Conservation (phyloP, 2,113 vertebrate species). For the Rhadina sibilatrix region DNA sequence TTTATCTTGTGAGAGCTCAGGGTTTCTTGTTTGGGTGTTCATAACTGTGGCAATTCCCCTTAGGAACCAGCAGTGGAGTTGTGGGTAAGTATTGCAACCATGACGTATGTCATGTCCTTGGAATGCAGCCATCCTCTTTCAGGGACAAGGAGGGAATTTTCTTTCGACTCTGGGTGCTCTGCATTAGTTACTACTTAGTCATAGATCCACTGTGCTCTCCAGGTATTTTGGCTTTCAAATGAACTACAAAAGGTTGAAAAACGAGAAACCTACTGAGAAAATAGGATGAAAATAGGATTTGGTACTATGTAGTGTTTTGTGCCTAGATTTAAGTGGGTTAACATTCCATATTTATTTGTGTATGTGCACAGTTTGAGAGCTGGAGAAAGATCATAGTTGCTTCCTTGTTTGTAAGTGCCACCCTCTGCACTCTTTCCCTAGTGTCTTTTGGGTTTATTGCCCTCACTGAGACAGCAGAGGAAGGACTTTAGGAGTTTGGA, state of each 20-base stretch:
- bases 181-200: background rate
- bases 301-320: background rate
- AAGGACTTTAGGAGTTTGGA: background rate
- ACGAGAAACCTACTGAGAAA: background rate
- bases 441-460: background rate
- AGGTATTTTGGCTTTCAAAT: background rate
- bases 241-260: background rate
- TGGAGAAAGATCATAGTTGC: background rate
- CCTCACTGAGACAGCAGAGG: background rate
- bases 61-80: background rate
- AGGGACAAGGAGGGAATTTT: background rate
- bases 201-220: background rate
- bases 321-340: background rate
- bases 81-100: background rate
- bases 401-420: background rate
- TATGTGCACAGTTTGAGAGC: background rate
- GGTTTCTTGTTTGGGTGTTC: background rate
- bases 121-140: background rate
- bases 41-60: background rate
- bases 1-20: background rate
- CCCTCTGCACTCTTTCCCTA: background rate
- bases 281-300: background rate
- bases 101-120: rapidly evolving
- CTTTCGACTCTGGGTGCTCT: background rate
- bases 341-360: background rate